phyloP scores from a whole-genome alignment of 2,888 invertebrate species.

The Onchidella celtica region DNA sequence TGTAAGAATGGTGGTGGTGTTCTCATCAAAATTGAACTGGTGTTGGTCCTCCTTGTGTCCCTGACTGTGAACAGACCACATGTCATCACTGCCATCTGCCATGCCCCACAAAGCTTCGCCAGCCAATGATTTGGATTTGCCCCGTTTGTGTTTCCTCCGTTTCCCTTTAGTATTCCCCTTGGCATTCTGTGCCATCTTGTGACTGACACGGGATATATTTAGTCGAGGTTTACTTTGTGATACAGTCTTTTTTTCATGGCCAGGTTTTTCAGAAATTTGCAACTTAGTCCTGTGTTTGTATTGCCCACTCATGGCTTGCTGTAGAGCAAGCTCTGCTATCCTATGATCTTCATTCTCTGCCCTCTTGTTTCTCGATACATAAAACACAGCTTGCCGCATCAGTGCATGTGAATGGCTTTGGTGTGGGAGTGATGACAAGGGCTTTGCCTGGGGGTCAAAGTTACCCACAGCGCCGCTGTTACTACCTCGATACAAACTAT shows the following conservation, averaged over 20 bases:
- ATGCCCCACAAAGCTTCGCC: conserved; percentile 11
- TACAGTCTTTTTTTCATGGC: background rate
- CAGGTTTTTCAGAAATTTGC: background rate
- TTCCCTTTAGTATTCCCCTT: background rate
- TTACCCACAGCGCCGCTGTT: background rate
- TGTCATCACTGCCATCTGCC: conserved; percentile 5
- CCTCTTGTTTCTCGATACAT: background rate
- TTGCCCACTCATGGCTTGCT: conserved; percentile 3
- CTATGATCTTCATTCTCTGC: background rate
- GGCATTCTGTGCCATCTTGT: background rate
- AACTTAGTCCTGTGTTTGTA: background rate
- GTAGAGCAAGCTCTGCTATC: background rate
- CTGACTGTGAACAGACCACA: background rate
- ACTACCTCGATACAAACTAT: background rate
- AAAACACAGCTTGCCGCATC: conserved; percentile 9
- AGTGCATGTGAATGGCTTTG: background rate
- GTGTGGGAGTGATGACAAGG: background rate
- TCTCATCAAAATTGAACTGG: background rate
- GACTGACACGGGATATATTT: background rate
- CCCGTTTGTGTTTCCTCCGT: background rate
- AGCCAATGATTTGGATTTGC: background rate
- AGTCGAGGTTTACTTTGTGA: background rate
- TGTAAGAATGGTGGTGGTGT: background rate
- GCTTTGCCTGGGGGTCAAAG: background rate
- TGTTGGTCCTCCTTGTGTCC: background rate